Conservation (phyloP, 2,113 vertebrate genomes). For the Pseudorectes ferrugineus region DNA sequence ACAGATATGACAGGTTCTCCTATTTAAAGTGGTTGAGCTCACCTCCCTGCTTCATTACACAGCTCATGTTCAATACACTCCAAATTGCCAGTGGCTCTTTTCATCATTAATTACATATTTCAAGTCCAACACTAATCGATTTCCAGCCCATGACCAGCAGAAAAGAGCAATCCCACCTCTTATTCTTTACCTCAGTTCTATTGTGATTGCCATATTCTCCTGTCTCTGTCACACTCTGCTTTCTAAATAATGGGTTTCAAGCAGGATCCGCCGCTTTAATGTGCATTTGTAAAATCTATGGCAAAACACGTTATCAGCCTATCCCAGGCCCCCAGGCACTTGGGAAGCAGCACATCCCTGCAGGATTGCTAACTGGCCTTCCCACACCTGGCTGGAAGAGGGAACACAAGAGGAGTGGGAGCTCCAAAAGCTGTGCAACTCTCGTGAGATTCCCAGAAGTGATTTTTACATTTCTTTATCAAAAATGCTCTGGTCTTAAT, state of each 20-base stretch:
- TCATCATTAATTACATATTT: conserved; percentile 22
- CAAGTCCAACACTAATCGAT: neutral
- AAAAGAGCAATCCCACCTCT: neutral
- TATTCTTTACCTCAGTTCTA: neutral
- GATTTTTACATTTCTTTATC: neutral
- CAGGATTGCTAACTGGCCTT: neutral
- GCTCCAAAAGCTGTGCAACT: neutral
- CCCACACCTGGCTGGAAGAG: neutral
- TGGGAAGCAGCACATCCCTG: neutral
- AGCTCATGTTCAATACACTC: neutral
- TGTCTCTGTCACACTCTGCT: neutral
- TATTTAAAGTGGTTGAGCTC: neutral
- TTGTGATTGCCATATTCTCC: neutral
- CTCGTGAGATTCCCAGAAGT: neutral
- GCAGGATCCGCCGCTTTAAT: neutral
- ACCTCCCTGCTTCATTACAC: neutral
- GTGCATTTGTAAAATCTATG: neutral
- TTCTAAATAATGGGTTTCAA: neutral
- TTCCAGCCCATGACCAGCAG: neutral
- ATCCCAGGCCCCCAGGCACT: neutral
- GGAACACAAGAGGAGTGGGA: neutral
- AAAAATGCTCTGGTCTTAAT: neutral
- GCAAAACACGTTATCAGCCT: neutral
- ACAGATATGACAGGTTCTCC: neutral
- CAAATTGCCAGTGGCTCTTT: neutral